Conservation (phyloP, 2,113 vertebrate genomes). For the Blennius ocellaris region DNA sequence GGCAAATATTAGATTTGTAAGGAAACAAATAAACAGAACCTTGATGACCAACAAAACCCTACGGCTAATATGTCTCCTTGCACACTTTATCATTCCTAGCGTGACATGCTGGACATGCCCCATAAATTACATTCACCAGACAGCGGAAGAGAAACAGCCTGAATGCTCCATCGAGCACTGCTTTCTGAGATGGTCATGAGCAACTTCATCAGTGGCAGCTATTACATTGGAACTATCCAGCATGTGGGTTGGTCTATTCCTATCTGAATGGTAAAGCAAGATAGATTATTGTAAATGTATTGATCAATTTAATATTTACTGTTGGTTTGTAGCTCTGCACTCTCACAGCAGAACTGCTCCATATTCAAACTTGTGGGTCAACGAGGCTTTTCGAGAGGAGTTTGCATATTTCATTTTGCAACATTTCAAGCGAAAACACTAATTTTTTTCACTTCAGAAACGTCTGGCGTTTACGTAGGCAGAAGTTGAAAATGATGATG, state of each 20-base stretch:
- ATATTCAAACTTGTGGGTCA: too few species aligned
- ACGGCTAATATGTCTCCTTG: neutral
- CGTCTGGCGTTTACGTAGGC: too few species aligned
- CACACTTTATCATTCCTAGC: constrained; percentile 17
- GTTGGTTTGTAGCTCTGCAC: too few species aligned
- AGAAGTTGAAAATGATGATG: too few species aligned
- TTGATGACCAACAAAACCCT: neutral
- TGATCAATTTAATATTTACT: neutral
- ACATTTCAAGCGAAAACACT: too few species aligned
- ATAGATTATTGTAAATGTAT: neutral
- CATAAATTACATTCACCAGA: constrained; percentile 32
- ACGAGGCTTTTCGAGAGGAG: too few species aligned
- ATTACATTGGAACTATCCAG: neutral
- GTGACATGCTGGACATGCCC: neutral
- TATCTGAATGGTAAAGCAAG: neutral
- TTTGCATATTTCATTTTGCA: too few species aligned
- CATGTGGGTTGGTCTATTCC: neutral
- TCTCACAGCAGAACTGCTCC: too few species aligned
- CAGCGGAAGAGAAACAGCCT: constrained; percentile 37
- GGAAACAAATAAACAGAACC: neutral
- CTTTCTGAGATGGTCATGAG: constrained; percentile 32
- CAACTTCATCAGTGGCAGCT: constrained; percentile 19
- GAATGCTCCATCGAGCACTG: constrained; percentile 18
- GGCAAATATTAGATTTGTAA: neutral
- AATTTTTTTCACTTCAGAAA: too few species aligned